A percentile compares a stretch with the other conserved stretches of the same genome.
These are phyloP conservation scores for Cairina moschata DNA, from an alignment of 2,113 vertebrate species.

Conservation along the genomic window DNA sequence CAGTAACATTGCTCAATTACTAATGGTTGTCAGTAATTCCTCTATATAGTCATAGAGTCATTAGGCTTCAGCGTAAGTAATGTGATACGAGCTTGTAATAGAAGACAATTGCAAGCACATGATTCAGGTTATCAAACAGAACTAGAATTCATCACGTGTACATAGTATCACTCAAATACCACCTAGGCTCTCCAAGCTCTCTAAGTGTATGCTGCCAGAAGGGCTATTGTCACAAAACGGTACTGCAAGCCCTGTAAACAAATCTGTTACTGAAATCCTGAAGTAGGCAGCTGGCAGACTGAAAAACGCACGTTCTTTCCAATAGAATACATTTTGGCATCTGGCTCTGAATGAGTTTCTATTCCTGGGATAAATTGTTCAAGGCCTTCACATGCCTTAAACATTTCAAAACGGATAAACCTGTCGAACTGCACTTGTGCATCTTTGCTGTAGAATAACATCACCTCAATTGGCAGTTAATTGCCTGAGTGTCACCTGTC, in stretches of 20 bases:
- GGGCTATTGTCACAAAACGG: neutral
- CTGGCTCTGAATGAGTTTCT: neutral
- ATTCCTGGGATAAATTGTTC: neutral
- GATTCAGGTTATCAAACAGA: neutral
- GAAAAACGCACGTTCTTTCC: neutral
- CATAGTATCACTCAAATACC: neutral
- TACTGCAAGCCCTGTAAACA: neutral
- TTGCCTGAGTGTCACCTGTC: neutral
- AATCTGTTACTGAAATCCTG: neutral
- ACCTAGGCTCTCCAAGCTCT: neutral
- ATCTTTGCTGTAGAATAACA: neutral
- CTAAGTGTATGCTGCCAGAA: neutral
- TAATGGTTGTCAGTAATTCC: neutral
- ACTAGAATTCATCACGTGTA: neutral
- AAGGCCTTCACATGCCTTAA: neutral
- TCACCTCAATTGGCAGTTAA: neutral
- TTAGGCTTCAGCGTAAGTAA: neutral
- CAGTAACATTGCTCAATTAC: neutral
- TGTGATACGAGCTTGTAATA: neutral
- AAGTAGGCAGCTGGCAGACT: neutral
- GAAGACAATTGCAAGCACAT: neutral
- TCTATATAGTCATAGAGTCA: neutral
- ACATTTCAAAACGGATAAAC: neutral
- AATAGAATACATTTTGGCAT: neutral
- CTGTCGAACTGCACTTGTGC: neutral